Percentiles rank a stretch among this genome's conserved stretches.
Conservation (phyloP, 2,797 vertebrate genomes). For the Sparus aurata region DNA sequence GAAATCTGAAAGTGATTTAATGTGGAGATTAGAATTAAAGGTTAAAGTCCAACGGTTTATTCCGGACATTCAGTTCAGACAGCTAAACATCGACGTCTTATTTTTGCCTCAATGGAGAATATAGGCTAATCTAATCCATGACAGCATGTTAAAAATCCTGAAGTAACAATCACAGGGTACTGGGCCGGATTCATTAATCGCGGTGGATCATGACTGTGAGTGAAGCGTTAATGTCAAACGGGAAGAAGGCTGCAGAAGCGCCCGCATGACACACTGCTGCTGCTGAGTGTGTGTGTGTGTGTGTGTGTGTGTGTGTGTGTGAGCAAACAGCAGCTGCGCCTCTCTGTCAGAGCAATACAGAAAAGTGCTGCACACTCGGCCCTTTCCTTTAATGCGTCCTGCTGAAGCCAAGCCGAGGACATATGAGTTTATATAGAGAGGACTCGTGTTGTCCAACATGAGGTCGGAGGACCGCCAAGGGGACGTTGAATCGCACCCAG, state of each 20-base stretch:
- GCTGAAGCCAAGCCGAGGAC: neutral
- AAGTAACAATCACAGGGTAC: slow-evolving; percentile 34
- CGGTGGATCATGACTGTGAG: slow-evolving; percentile 31
- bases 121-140: neutral
- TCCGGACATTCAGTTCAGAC: neutral
- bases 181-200: neutral
- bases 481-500: neutral
- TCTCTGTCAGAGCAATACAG: slow-evolving; percentile 63
- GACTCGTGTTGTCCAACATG: neutral
- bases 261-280: slow-evolving; percentile 30
- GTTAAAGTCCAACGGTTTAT: slow-evolving; percentile 1
- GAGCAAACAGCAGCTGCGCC: slow-evolving; percentile 80
- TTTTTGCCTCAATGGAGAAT: too few relatives aligned
- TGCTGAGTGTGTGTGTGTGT: neutral
- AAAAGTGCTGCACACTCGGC: slow-evolving; percentile 25
- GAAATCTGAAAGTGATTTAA: neutral
- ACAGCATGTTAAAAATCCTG: neutral
- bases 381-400: neutral
- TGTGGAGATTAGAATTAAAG: neutral
- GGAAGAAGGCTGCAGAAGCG: slow-evolving; percentile 46
- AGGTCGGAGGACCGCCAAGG: slow-evolving; percentile 8
- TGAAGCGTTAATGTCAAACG: slow-evolving; percentile 54
- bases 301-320: neutral
- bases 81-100: neutral
- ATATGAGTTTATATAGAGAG: neutral